Conservation (phyloP, 2,888 invertebrate genomes). For the Callyntrura guangdongensis region DNA sequence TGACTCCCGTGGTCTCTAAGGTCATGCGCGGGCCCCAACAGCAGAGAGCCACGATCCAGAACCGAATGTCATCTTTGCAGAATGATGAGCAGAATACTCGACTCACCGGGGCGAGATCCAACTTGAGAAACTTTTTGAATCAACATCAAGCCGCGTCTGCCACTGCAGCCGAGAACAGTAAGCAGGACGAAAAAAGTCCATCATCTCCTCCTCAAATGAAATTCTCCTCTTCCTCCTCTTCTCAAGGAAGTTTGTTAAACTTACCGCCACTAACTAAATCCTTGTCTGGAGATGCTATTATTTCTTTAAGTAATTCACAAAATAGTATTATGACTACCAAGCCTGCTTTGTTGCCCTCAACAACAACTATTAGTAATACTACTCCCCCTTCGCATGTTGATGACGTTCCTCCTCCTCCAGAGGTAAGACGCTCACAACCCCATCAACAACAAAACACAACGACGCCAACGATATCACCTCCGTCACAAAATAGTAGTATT, state of each 20-base stretch:
- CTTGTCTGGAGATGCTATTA: constrained; percentile 82
- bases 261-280: constrained; percentile 83
- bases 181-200: constrained; percentile 48
- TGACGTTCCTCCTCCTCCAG: background rate
- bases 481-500: constrained; percentile 26
- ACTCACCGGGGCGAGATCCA: constrained; percentile 81
- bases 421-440: constrained; percentile 55
- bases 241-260: constrained; percentile 67
- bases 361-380: background rate
- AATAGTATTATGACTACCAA: constrained; percentile 35
- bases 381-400: constrained; percentile 34
- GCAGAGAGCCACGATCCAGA: constrained; percentile 90
- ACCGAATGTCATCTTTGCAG: constrained; percentile 79
- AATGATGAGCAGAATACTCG: constrained; percentile 74
- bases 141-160: constrained; percentile 81
- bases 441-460: background rate
- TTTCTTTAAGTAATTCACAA: constrained; percentile 49
- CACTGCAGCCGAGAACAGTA: constrained; percentile 63
- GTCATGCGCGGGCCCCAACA: constrained; percentile 92
- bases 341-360: constrained; percentile 48
- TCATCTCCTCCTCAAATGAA: constrained; percentile 59
- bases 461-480: background rate
- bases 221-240: constrained; percentile 59
- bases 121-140: constrained; percentile 81
- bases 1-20: constrained; percentile 88